Conservation (phyloP, 2,113 vertebrate species). For the Pardalotus punctatus region DNA sequence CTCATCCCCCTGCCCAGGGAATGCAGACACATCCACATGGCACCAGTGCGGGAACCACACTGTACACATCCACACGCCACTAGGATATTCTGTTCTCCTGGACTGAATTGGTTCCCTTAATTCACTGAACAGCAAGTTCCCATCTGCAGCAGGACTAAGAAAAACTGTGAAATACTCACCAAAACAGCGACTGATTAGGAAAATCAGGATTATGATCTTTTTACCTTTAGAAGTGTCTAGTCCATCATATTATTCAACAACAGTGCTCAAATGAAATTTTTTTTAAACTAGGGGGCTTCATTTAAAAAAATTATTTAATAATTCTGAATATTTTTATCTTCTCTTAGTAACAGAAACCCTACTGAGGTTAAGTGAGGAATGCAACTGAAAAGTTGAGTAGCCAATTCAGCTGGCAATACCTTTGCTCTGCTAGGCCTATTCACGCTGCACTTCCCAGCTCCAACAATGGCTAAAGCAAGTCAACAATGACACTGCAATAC, state of each 20-base stretch:
- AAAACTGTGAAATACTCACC: background rate
- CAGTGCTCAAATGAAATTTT: background rate
- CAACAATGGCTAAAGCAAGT: conserved; percentile 19
- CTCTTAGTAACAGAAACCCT: conserved; percentile 28
- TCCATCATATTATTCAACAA: background rate
- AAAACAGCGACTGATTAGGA: background rate
- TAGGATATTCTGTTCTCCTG: rapidly evolving
- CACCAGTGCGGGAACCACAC: background rate
- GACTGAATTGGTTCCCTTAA: background rate
- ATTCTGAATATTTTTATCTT: background rate
- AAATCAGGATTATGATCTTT: background rate
- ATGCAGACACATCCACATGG: rapidly evolving
- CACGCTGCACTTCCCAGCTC: background rate
- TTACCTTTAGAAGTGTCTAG: background rate
- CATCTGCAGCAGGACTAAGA: background rate
- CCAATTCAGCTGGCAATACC: background rate
- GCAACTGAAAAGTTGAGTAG: background rate
- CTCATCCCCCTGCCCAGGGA: too few species aligned
- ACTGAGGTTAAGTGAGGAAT: conserved; percentile 26
- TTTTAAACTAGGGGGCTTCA: background rate
- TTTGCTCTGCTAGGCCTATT: background rate
- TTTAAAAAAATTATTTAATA: conserved; percentile 18
- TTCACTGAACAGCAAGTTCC: background rate
- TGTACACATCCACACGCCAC: background rate
- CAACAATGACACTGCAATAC: conserved; percentile 11